Evolutionary conservation across 2,888 invertebrate genomes (phyloP), one percentile per base, ranked within the genome.

Genomic region (Danaus chrysippus): DNA sequence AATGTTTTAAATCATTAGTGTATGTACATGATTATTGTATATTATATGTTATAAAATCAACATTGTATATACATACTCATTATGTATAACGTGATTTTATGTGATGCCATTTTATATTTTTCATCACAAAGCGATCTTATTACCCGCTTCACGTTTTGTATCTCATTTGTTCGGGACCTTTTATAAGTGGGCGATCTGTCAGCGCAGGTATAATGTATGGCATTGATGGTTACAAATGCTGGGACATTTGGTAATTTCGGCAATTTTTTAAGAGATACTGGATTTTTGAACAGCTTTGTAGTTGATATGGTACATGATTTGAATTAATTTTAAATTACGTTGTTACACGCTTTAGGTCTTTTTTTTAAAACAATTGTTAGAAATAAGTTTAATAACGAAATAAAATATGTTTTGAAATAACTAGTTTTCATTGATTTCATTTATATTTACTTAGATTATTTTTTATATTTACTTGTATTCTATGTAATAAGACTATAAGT

Each of bases 101-200:
- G n/a, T n/a, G n/a, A 23, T 23, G 13, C 13, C 34, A 54, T 59
- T 59, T 59, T 44, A 55, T 54, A 17, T 42, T 41, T 58, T 46
- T 49, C 56, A 49, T 42, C 44, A 56, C 17, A 44, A 41, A 63
- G 11, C 54, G 46, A 49, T 63, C 46, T 57, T 63, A 60, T 55
- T 46, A 15, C n/a, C 49, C 46, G 52, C n/a, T 55, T 54, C 57
- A 57, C 57, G 59, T 58, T 52, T 58, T 60, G 10, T 57, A 43
- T 61, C 60, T 49, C 58, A 55, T 58, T 60, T 60, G 49, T 54
- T 10, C 23, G 42, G 49, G 15, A 44, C 60, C 61, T 56, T 56
- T 44, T 46, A 55, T 54, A 46, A 57, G 61, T 57, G 58, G 61
- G 46, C 13, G 57, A 61, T 61, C 61, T 54, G 57, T 61, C 61